These are phyloP conservation scores for Drosophila kokeensis DNA, from an alignment of 2,888 invertebrate genomes.

Conservation along the genomic window DNA sequence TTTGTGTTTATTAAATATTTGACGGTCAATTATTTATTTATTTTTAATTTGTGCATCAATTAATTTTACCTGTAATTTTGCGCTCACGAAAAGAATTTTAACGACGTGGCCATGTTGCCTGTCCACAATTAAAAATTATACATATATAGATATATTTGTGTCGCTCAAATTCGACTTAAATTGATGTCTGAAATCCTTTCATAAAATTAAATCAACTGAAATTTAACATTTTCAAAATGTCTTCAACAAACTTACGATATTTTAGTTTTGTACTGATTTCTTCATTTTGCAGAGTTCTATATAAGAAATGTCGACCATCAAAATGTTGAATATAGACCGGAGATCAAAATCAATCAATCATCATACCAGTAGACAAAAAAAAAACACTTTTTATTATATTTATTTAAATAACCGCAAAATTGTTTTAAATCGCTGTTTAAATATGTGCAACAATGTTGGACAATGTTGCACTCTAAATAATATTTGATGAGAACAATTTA, in stretches of 20 bases:
- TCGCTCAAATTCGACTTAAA: neutral
- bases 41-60: conserved; percentile 27
- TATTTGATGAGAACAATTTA: conserved; percentile 44
- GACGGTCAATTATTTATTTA: conserved; percentile 48
- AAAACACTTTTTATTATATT: neutral
- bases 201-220: neutral
- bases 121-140: neutral
- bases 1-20: conserved; percentile 66
- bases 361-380: neutral
- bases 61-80: conserved; percentile 2
- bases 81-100: neutral
- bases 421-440: conserved; percentile 19
- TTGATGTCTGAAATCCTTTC: too few species aligned
- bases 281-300: neutral
- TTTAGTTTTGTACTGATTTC: neutral
- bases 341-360: neutral
- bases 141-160: neutral
- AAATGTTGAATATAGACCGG: neutral
- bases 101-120: neutral
- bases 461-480: conserved; percentile 34
- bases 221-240: neutral
- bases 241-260: neutral
- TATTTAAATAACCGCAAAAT: conserved; percentile 46
- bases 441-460: neutral
- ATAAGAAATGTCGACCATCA: neutral